These are phyloP conservation scores for Pedetes capensis DNA, from an alignment of 2,113 vertebrate genomes.

Conservation along the genomic window DNA sequence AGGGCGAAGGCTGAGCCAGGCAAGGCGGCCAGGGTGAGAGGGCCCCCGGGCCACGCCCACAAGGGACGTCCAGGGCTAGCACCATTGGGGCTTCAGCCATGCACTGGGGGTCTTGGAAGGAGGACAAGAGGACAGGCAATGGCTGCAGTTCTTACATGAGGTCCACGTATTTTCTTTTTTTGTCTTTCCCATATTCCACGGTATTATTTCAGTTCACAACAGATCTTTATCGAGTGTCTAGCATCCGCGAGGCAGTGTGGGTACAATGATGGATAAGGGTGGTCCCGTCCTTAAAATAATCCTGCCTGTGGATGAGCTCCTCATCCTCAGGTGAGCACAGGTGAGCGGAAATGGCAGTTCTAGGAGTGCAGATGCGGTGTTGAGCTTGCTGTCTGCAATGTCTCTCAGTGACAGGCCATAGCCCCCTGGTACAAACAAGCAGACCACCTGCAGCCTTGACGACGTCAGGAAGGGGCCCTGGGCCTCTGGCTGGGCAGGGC, in stretches of 20 bases:
- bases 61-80: too few species aligned
- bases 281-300: neutral
- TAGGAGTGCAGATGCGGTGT: neutral
- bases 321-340: too few species aligned
- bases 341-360: too few species aligned
- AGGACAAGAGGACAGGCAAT: too few species aligned
- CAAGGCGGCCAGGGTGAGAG: too few species aligned
- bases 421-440: too few species aligned
- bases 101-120: neutral
- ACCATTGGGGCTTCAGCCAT: neutral
- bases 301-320: neutral
- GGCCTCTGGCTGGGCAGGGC: neutral
- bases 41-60: too few species aligned
- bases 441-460: neutral
- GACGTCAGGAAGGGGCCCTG: neutral
- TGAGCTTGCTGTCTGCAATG: too few species aligned
- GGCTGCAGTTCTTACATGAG: neutral
- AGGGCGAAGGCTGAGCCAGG: too few species aligned
- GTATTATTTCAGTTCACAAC: neutral
- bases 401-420: neutral
- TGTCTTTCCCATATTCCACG: neutral
- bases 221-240: neutral
- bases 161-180: neutral
- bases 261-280: neutral
- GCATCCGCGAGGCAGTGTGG: neutral